These are phyloP conservation scores for Caenorhabditis parvicauda DNA, from an alignment of 2,888 invertebrate species.

Conservation along the genomic window DNA sequence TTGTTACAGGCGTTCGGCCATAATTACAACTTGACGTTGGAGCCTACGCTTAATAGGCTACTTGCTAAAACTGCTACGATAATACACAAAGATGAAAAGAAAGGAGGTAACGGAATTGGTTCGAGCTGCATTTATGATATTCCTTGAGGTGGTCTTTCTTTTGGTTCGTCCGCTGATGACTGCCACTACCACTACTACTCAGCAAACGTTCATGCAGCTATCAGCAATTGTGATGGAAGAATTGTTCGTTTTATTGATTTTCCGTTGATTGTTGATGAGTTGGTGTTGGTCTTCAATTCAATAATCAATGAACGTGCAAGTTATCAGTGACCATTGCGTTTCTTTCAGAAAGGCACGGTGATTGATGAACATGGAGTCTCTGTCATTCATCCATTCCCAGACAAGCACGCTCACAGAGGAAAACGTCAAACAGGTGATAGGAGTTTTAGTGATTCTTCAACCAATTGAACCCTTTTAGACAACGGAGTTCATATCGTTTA, in stretches of 20 bases:
- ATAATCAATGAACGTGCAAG: not conserved
- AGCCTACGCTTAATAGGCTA: constrained; percentile 43
- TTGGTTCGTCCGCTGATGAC: constrained; percentile 35
- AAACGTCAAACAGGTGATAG: constrained; percentile 32
- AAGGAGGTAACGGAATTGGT: constrained; percentile 31
- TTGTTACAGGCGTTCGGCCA: constrained; percentile 20
- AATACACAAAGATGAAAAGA: constrained; percentile 39
- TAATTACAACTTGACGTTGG: constrained; percentile 33
- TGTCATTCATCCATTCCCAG: constrained; percentile 60
- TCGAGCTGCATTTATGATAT: not conserved
- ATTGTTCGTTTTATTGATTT: constrained; percentile 46
- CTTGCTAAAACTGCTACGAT: constrained; percentile 39
- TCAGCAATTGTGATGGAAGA: constrained; percentile 57
- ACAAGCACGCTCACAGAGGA: constrained; percentile 47
- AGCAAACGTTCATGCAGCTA: constrained; percentile 52
- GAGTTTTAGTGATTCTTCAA: not conserved
- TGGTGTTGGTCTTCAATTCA: constrained; percentile 7
- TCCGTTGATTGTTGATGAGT: no score
- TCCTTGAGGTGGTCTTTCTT: constrained; percentile 20
- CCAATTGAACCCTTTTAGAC: constrained; percentile 11
- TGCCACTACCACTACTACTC: constrained; percentile 58
- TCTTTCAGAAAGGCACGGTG: constrained; percentile 59
- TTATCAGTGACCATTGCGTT: no score
- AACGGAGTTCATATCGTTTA: constrained; percentile 56
- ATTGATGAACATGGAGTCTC: constrained; percentile 47